Conservation (phyloP, 2,888 invertebrate genomes). For the Bimastos eiseni region DNA sequence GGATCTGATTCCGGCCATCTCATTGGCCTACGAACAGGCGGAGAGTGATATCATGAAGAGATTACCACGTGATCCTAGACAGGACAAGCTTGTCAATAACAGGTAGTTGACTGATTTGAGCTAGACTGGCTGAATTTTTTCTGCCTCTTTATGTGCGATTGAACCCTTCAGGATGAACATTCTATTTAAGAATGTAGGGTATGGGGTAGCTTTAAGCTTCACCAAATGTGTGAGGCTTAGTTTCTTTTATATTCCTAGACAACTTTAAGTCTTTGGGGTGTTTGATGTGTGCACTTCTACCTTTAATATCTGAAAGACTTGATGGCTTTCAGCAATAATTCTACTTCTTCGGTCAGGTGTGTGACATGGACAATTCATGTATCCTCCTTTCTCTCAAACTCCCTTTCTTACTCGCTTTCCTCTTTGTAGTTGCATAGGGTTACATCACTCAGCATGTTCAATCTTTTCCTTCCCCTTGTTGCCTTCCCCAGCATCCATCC, state of each 20-base stretch:
- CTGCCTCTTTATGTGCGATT: background rate
- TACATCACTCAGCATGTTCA: too few species aligned
- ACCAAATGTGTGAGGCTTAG: background rate
- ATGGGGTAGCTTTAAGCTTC: background rate
- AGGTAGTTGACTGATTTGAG: slow-evolving; percentile 19
- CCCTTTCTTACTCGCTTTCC: too few species aligned
- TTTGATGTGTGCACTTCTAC: too few species aligned
- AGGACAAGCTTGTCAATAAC: slow-evolving; percentile 84
- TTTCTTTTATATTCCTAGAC: too few species aligned
- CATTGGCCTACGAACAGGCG: slow-evolving; percentile 25
- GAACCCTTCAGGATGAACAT: background rate
- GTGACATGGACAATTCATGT: too few species aligned
- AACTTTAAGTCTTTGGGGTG: too few species aligned
- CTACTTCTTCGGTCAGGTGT: too few species aligned
- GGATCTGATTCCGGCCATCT: slow-evolving; percentile 80
- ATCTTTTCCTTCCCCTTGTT: too few species aligned
- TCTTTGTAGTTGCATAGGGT: too few species aligned
- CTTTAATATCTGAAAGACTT: background rate
- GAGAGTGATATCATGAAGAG: slow-evolving; percentile 83
- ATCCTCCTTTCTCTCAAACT: too few species aligned
- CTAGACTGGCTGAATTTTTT: background rate
- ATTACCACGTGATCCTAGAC: slow-evolving; percentile 78
- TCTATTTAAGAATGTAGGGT: background rate
- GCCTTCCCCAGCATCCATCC: too few species aligned
- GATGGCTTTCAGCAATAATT: background rate